These are phyloP conservation scores for Tenodera sinensis DNA, from an alignment of 2,888 invertebrate species.

Conservation along the genomic window DNA sequence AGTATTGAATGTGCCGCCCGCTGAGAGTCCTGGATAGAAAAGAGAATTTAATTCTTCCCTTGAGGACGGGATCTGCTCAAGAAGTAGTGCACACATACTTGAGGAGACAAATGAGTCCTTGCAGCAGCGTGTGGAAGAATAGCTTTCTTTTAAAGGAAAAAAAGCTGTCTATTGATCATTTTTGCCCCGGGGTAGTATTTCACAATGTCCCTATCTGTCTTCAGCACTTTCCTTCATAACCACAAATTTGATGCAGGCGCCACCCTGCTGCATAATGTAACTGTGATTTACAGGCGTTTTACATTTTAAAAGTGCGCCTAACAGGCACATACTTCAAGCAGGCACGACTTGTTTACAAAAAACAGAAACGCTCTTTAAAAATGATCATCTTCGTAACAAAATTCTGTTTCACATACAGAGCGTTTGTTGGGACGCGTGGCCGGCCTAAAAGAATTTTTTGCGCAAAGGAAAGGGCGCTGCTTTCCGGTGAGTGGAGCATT, in stretches of 20 bases:
- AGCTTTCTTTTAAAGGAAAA: background rate
- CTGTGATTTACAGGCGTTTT: background rate
- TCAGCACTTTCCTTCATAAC: slow-evolving; percentile 5
- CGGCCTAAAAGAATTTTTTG: no score
- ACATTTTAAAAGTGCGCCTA: no score
- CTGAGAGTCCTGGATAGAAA: background rate
- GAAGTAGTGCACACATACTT: slow-evolving; percentile 5
- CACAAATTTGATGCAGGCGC: slow-evolving; percentile 6
- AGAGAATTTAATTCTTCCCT: slow-evolving; percentile 16
- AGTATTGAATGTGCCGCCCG: background rate
- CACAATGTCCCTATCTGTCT: background rate
- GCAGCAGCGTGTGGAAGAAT: background rate
- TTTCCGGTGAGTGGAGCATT: no score
- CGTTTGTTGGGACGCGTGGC: no score
- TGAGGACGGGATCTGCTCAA: background rate
- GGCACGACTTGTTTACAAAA: no score
- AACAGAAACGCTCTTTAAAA: no score
- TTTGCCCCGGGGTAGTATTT: background rate
- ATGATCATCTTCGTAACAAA: no score
- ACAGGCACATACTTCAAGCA: no score
- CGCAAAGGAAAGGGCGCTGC: no score
- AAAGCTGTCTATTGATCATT: slow-evolving; percentile 15
- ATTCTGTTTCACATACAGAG: no score
- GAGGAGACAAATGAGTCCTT: slow-evolving; percentile 9
- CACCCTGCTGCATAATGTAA: background rate